Conservation (phyloP, 1,140 invertebrate genomes). For the Cardiocondyla obscurior region DNA sequence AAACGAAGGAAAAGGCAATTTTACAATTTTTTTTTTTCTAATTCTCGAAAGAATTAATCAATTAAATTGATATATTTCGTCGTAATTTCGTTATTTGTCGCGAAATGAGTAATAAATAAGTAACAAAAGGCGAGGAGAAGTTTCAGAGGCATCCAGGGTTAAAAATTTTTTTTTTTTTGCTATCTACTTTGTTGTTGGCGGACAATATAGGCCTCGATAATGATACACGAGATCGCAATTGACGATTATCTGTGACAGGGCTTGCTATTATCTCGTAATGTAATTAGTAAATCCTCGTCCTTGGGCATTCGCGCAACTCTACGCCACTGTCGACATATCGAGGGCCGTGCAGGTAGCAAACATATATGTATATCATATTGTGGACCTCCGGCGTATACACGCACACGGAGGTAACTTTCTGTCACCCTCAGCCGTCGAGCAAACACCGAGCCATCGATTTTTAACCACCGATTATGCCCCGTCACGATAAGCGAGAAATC, state of each 20-base stretch:
- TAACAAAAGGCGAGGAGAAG: no score
- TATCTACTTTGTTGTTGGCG: not conserved
- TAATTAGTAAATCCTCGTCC: not conserved
- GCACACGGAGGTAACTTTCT: constrained; percentile 49
- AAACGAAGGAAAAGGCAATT: no score
- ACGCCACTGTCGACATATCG: constrained; percentile 23
- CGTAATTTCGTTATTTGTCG: no score
- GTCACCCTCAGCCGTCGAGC: constrained; percentile 46
- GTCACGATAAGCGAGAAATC: constrained; percentile 65
- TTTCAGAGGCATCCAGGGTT: no score
- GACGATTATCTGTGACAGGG: no score
- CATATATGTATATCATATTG: constrained; percentile 42
- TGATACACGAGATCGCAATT: not conserved
- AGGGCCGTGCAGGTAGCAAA: constrained; percentile 44
- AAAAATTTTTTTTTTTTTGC: not conserved
- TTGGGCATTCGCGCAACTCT: not conserved
- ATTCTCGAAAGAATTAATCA: no score
- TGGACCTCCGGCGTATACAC: constrained; percentile 40
- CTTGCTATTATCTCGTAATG: not conserved
- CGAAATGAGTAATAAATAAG: no score
- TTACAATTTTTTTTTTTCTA: not conserved
- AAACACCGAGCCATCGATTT: constrained; percentile 65
- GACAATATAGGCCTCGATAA: not conserved
- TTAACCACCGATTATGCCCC: constrained; percentile 68
- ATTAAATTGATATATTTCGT: no score